These are phyloP conservation scores for Phoenicopterus ruber DNA, from an alignment of 2,113 vertebrate genomes.

Conservation along the genomic window DNA sequence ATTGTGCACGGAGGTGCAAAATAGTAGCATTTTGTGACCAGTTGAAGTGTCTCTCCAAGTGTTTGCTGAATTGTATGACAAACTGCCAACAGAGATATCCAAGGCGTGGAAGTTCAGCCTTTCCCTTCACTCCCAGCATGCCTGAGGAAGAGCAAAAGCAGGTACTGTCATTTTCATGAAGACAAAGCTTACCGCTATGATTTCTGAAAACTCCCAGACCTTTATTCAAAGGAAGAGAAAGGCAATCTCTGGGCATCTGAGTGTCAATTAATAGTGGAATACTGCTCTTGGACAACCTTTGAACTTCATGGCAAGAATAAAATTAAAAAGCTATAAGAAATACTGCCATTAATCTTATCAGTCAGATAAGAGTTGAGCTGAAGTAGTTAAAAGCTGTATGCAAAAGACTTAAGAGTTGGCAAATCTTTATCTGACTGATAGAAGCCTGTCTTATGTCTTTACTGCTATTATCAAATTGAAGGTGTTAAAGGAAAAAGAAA, in stretches of 20 bases:
- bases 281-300: neutral
- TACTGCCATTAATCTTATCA: constrained; percentile 59
- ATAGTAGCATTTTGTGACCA: neutral
- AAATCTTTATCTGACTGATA: constrained; percentile 52
- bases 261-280: neutral
- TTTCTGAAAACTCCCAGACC: neutral
- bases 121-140: neutral
- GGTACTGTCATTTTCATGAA: neutral
- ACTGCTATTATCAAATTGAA: constrained; percentile 3
- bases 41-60: neutral
- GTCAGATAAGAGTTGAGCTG: constrained; percentile 15
- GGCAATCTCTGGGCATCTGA: neutral
- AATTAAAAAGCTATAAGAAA: constrained; percentile 35
- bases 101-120: neutral
- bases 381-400: neutral
- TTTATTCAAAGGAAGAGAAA: neutral
- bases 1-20: neutral
- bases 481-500: neutral
- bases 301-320: neutral
- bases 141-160: neutral
- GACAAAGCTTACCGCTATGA: neutral
- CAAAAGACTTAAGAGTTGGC: neutral
- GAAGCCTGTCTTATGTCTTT: neutral
- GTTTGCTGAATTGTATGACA: neutral
- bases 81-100: neutral